A percentile compares a stretch with the other conserved stretches of the same genome.
These are phyloP conservation scores for Carlito syrichta DNA, from an alignment of 2,113 vertebrate genomes.

Conservation along the genomic window DNA sequence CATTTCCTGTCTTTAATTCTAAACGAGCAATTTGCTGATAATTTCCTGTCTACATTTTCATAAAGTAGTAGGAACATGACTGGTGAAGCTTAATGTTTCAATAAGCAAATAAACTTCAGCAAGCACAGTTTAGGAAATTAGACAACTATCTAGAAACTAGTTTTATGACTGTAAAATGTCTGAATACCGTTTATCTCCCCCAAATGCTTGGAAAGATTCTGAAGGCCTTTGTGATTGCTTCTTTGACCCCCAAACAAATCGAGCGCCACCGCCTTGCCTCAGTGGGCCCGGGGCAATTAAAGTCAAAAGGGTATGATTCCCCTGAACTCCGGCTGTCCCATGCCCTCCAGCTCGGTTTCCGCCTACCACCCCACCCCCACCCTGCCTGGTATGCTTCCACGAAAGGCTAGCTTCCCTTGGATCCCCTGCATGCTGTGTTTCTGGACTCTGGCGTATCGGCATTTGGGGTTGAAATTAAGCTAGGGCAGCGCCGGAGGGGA, in stretches of 20 bases:
- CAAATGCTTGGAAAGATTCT: conserved; percentile 77
- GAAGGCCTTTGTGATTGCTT: conserved; percentile 71
- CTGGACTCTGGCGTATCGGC: conserved; percentile 8
- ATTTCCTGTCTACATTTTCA: conserved; percentile 83
- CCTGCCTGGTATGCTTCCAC: too few relatives aligned
- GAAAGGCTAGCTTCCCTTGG: too few relatives aligned
- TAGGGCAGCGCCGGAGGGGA: conserved; percentile 15
- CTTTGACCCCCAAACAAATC: conserved; percentile 76
- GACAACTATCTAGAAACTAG: conserved; percentile 72
- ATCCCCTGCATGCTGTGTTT: not conserved
- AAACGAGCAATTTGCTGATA: conserved; percentile 77
- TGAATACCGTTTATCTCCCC: conserved; percentile 73
- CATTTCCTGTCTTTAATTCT: conserved; percentile 82
- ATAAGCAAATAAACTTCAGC: conserved; percentile 80
- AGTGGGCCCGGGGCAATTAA: conserved; percentile 74
- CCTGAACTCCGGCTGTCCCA: conserved; percentile 53
- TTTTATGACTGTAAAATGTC: conserved; percentile 72
- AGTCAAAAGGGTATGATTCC: conserved; percentile 60
- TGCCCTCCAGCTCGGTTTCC: not conserved
- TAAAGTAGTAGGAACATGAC: conserved; percentile 79
- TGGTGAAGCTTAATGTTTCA: conserved; percentile 75
- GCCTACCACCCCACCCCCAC: not conserved
- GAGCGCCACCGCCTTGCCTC: conserved; percentile 64
- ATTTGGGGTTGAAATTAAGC: not conserved
- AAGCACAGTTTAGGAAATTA: conserved; percentile 79